phyloP scores from a whole-genome alignment of 1,140 invertebrate genomes.

The Pseudobourletiella spinata region DNA sequence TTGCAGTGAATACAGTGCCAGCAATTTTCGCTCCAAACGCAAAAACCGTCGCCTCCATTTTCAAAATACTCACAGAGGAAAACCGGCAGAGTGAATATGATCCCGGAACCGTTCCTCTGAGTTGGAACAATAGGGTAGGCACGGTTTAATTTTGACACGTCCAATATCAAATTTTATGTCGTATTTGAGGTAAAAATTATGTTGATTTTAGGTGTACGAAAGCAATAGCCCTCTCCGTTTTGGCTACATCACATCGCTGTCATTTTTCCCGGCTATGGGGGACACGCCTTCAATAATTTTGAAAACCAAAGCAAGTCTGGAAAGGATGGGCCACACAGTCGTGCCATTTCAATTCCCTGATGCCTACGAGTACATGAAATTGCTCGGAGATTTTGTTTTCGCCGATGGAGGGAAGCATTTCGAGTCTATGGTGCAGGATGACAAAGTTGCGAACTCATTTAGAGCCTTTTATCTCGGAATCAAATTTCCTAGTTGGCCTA shows the following conservation, averaged over 20 bases:
- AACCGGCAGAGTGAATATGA: conserved; percentile 24
- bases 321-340: conserved; percentile 21
- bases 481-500: not conserved
- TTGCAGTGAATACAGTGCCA: conserved; percentile 13
- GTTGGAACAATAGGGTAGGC: conserved; percentile 28
- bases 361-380: not conserved
- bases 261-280: conserved; percentile 15
- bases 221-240: conserved; percentile 7
- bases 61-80: conserved; percentile 18
- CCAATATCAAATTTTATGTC: not conserved
- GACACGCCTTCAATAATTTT: conserved; percentile 17
- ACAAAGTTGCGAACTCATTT: not conserved
- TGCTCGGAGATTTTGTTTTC: not conserved
- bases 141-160: not conserved
- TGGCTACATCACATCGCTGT: conserved; percentile 21
- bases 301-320: conserved; percentile 18
- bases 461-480: not conserved
- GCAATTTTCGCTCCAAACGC: conserved; percentile 6
- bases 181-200: not conserved
- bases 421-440: not conserved
- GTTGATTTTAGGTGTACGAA: conserved; percentile 13
- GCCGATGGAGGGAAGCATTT: conserved; percentile 7
- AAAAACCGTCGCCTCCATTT: conserved; percentile 10
- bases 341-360: conserved; percentile 18
- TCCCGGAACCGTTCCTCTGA: conserved; percentile 26